A percentile compares a stretch with the other conserved stretches of the same genome.
These are phyloP conservation scores for Pomacea canaliculata DNA, from an alignment of 2,888 invertebrate genomes.

Conservation along the genomic window DNA sequence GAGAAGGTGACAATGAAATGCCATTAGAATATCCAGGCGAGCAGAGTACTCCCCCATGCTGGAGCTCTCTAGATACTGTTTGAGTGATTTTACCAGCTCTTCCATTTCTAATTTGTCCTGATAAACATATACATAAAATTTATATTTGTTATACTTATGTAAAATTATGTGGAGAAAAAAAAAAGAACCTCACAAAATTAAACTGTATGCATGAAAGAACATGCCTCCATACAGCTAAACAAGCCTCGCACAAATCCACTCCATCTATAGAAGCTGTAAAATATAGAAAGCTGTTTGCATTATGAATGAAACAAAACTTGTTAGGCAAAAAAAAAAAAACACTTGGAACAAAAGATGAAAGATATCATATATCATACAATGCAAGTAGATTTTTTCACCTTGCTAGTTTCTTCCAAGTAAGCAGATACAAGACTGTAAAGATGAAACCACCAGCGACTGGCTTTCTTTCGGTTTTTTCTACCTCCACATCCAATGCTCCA, in stretches of 20 bases:
- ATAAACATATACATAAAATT: neutral
- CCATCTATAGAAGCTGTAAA: neutral
- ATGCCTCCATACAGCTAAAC: no score
- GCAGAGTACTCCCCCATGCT: slow-evolving; percentile 86
- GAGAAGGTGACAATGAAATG: slow-evolving; percentile 85
- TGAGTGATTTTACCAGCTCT: slow-evolving; percentile 71
- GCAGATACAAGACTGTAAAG: slow-evolving; percentile 74
- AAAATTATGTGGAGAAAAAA: neutral
- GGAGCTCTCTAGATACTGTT: slow-evolving; percentile 86
- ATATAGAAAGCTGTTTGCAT: neutral
- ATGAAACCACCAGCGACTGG: slow-evolving; percentile 92
- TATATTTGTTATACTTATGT: neutral
- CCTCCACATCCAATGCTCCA: slow-evolving; percentile 81
- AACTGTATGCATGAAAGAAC: no score
- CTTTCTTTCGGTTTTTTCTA: slow-evolving; percentile 72
- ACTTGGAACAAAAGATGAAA: neutral
- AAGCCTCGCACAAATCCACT: no score
- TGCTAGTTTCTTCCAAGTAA: neutral
- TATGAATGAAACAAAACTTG: neutral
- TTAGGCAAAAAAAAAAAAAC: neutral
- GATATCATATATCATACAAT: neutral
- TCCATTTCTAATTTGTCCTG: slow-evolving; percentile 2
- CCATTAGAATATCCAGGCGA: slow-evolving; percentile 82
- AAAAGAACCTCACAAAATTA: no score
- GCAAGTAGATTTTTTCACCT: neutral